Evolutionary conservation across 2,888 invertebrate species (phyloP).

Genomic region (Tetragonula carbonaria): DNA sequence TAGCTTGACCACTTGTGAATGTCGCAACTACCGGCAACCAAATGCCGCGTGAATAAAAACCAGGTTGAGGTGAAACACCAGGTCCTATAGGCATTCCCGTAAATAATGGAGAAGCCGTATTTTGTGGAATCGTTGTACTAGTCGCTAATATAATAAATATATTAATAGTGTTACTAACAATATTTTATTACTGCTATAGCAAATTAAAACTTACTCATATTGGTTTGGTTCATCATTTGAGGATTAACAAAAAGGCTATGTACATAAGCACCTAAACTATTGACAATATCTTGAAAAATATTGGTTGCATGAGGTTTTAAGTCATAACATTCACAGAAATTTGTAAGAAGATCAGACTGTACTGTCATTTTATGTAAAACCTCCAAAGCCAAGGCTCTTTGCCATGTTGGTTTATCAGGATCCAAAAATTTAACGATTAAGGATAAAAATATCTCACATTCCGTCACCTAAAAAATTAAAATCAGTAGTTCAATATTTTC

Average conservation of each 20-base stretch:
- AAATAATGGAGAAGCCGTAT: constrained; percentile 87
- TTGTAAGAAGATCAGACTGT: constrained; percentile 93
- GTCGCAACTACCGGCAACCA: constrained; percentile 95
- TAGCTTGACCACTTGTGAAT: constrained; percentile 93
- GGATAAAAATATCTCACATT: constrained; percentile 99
- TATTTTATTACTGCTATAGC: neutral
- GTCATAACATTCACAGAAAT: constrained; percentile 98
- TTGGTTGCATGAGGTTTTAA: constrained; percentile 96
- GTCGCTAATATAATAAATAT: constrained; percentile 73
- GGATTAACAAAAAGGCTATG: constrained; percentile 94
- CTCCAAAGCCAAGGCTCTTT: constrained; percentile 96
- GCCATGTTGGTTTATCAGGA: constrained; percentile 98
- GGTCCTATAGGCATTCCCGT: constrained; percentile 89
- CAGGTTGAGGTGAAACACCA: constrained; percentile 93
- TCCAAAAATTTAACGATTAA: constrained; percentile 98
- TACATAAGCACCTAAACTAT: constrained; percentile 96
- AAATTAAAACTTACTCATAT: constrained; percentile 71
- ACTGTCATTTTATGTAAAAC: constrained; percentile 97
- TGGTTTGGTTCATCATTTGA: constrained; percentile 86
- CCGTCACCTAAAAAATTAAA: constrained; percentile 89
- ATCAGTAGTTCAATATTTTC: neutral
- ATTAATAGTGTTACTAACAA: constrained; percentile 7
- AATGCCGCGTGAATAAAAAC: constrained; percentile 96
- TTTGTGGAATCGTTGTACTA: constrained; percentile 82
- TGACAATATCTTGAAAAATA: constrained; percentile 97